phyloP scores from a whole-genome alignment of 2,113 vertebrate genomes.

The Varanus salvator region DNA sequence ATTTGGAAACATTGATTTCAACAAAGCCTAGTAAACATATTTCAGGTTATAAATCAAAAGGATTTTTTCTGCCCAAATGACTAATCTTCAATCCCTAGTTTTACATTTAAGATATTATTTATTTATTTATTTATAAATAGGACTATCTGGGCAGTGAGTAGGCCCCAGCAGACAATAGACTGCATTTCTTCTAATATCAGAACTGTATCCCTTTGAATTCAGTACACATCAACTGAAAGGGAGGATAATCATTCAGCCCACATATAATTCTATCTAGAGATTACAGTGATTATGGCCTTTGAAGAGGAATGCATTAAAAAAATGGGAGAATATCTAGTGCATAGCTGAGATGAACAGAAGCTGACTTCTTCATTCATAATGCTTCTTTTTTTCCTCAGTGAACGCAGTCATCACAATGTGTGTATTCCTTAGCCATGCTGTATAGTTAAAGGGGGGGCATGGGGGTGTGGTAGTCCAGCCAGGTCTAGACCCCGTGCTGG shows the following conservation, averaged over 20 bases:
- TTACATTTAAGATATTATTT: too few relatives aligned
- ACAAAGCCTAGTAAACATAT: background rate
- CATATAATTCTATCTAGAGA: conserved; percentile 38
- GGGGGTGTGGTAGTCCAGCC: background rate
- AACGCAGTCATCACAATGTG: background rate
- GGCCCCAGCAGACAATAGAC: fast-evolving
- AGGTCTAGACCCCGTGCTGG: background rate
- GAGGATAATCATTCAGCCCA: conserved; percentile 31
- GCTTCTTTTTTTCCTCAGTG: conserved; percentile 1
- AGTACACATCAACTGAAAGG: conserved; percentile 14
- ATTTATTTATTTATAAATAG: too few relatives aligned
- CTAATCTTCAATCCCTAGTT: background rate
- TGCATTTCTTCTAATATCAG: conserved; percentile 36
- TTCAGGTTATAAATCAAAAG: background rate
- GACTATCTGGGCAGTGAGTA: too few relatives aligned
- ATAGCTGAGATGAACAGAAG: background rate
- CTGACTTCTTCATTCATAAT: conserved; percentile 28
- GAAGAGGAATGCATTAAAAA: background rate
- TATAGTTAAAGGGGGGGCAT: background rate
- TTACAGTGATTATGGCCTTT: conserved; percentile 29
- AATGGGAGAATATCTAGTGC: background rate
- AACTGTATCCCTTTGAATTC: conserved; percentile 40
- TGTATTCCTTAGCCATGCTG: conserved; percentile 3
- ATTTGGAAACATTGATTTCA: background rate
- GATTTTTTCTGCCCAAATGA: background rate